Conservation (phyloP, 2,888 invertebrate species). For the Lypha dubia region DNA sequence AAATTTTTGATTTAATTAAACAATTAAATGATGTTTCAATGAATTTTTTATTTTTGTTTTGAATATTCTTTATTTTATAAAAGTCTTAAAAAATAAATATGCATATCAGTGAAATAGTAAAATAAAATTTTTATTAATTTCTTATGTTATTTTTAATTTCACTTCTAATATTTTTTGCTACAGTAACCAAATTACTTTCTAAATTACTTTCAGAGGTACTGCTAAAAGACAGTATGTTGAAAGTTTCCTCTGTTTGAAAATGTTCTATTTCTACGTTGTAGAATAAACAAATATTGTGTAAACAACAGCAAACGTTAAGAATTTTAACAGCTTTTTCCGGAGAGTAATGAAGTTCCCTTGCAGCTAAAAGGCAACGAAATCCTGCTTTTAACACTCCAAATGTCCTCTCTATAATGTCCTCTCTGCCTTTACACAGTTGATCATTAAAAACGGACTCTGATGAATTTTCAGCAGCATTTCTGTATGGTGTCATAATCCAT, state of each 20-base stretch:
- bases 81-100: no score
- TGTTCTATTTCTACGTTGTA: background rate
- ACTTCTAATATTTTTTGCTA: no score
- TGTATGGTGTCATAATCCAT: conserved; percentile 11
- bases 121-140: no score
- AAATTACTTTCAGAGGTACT: background rate
- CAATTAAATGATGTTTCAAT: no score
- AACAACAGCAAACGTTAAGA: background rate
- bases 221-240: background rate
- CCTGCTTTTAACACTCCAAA: background rate
- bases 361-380: conserved; percentile 16
- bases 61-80: background rate
- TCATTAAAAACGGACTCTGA: background rate
- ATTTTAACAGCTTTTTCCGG: conserved; percentile 12
- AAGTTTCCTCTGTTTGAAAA: background rate
- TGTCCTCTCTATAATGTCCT: background rate
- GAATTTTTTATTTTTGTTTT: no score
- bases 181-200: no score
- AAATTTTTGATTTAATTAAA: no score
- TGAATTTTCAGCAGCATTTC: background rate
- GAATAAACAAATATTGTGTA: conserved; percentile 11
- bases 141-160: no score
- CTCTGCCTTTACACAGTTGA: background rate
- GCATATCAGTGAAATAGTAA: no score
- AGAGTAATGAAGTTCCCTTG: conserved; percentile 9